phyloP scores from a whole-genome alignment of 2,113 vertebrate species.

The Cettia cetti region DNA sequence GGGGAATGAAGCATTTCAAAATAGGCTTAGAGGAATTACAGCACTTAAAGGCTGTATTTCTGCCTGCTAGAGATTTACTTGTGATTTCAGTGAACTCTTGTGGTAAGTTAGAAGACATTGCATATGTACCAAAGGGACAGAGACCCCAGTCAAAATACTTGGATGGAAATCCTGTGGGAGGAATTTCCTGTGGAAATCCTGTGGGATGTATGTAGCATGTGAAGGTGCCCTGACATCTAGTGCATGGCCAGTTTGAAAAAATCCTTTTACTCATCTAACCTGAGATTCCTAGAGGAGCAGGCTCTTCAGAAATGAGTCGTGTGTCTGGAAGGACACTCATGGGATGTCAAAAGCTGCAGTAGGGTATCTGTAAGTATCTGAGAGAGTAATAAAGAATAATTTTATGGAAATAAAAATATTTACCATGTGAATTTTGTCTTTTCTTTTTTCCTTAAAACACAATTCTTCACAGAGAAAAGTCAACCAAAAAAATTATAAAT shows the following conservation, averaged over 20 bases:
- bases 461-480: not conserved
- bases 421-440: fast-evolving
- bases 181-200: not conserved
- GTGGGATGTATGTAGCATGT: not conserved
- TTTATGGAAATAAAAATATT: not conserved
- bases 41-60: not conserved
- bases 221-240: not conserved
- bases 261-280: not conserved
- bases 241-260: not conserved
- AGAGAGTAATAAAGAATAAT: not conserved
- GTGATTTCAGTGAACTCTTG: not conserved
- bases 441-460: not conserved
- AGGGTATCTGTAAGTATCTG: not conserved
- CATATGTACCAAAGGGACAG: not conserved
- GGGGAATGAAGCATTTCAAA: not conserved
- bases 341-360: not conserved
- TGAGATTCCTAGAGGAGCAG: not conserved
- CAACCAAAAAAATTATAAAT: not conserved
- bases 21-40: not conserved
- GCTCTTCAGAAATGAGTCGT: not conserved
- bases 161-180: not conserved
- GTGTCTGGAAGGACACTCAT: not conserved
- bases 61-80: not conserved
- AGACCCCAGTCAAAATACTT: not conserved
- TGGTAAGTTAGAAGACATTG: fast-evolving